Evolutionary conservation across 1,140 invertebrate species (phyloP), one percentile per base, ranked within the genome.

Genomic region (Macrobrachium rosenbergii): DNA sequence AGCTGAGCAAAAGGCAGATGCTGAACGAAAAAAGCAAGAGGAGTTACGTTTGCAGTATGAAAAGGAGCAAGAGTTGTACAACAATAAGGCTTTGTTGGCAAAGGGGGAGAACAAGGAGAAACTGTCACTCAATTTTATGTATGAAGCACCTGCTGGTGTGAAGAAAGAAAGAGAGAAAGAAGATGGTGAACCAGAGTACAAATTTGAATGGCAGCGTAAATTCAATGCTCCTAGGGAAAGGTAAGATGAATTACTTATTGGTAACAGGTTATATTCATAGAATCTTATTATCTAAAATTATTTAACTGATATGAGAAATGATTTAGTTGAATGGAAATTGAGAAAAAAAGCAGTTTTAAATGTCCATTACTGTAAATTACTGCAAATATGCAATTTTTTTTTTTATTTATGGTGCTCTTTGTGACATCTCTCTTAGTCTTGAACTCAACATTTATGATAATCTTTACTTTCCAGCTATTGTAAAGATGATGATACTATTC

Each of bases 161-260:
- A 97, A 97, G 64, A 91, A 97, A 97, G 91, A 96, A 97, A 92
- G 93, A 95, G 96, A 98, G 93, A 96, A 97, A 91, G 93, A 94
- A 92, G 97, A 98, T 88, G 96, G 97, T 91, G 98, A 99, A 92
- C 97, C 97, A 43, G 98, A 99, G 91, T 99, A 97, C 90, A 99
- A 99, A 92, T 99, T 99, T 93, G 99, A 99, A 91, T 99, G 98
- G 98, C 98, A 99, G 92, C 93, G 98, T 75, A 99, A 99, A 92
- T 99, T 98, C 91, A 99, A 99, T 94, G 99, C 98, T 17, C 99
- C 99, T 0, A 94, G 98, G 92, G 98, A 99, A 93, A 93, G 94
- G 93, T 95, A 93, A 92, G 92, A 92, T 60, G 59, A 60, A 52
- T 45, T 52, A 43, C 2, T n/a, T 17, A 45, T 43, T 63, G 77